Evolutionary conservation across 2,888 invertebrate species (phyloP), one percentile per base, ranked within the genome.

Genomic region (Flabesymbios commensalis): DNA sequence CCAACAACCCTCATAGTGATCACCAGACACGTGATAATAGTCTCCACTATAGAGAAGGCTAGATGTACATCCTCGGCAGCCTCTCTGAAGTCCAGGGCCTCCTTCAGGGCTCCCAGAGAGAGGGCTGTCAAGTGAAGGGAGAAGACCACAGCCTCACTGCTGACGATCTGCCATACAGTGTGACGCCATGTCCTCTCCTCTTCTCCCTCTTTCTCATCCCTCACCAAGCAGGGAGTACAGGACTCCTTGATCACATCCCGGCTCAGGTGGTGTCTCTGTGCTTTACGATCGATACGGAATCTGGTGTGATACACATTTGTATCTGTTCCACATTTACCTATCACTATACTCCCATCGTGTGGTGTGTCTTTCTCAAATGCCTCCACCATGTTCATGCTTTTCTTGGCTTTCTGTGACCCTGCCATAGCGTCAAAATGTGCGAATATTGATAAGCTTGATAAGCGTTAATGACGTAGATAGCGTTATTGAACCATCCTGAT

Each of bases 91-190:
- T 32, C 28, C 2, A 57, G 31, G 10, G 39, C 57, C 43, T 61
- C 61, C 43, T 61, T 61, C n/a, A 61, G 32, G 2, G 41, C 61
- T 3, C 61, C 61, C n/a, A 61, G 32, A 43, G 26, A 26, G 36
- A 61, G n/a, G 24, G 45, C 61, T 2, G 49, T 39, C 22, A 57
- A 24, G 41, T 61, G 61, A 17, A 61, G 56, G 1, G 52, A 39
- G 2, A 61, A 47, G 19, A 61, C 26, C 5, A 56, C 39, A n/a
- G 56, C 49, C 39, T 61, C 61, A 26, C 56, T 56, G 10, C 43
- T 47, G 19, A 61, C n/a, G 10, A 51, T 7, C 3, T 32, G 26
- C 61, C 61, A 61, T 2, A 36, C 1, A 19, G 31, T 51, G 10
- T 32, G 31, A 7, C 31, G 19, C 10, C 24, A 29, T 7, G 7